Conservation (phyloP, 2,888 invertebrate genomes). For the Chrysolina haemoptera region DNA sequence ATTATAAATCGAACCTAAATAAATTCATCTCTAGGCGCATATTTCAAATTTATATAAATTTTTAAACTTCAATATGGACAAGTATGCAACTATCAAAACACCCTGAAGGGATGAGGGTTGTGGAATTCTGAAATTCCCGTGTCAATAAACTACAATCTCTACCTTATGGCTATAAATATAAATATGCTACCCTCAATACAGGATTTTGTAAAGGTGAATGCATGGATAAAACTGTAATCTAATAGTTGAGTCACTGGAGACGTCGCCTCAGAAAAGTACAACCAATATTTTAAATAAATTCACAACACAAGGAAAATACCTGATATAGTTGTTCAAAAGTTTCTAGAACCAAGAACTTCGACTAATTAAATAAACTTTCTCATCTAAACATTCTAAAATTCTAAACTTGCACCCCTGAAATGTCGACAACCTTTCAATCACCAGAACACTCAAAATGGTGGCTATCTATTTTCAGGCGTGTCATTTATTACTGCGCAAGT, state of each 20-base stretch:
- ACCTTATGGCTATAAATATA: background rate
- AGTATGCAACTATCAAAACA: background rate
- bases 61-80: background rate
- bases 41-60: background rate
- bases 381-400: too few relatives aligned
- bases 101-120: background rate
- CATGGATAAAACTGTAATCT: background rate
- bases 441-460: constrained; percentile 66
- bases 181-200: constrained; percentile 27
- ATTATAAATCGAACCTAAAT: too few relatives aligned
- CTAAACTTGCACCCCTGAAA: constrained; percentile 67
- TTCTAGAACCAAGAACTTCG: background rate
- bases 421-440: constrained; percentile 69
- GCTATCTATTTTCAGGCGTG: constrained; percentile 68
- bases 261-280: too few relatives aligned
- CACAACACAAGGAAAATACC: too few relatives aligned
- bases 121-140: constrained; percentile 11
- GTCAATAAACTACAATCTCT: background rate
- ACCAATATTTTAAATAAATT: too few relatives aligned
- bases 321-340: background rate
- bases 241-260: background rate
- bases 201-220: background rate
- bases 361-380: background rate
- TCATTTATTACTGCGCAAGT: constrained; percentile 51
- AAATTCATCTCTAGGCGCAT: too few relatives aligned